These are phyloP conservation scores for Bradypodion ventrale DNA, from an alignment of 2,797 vertebrate genomes.

Conservation along the genomic window DNA sequence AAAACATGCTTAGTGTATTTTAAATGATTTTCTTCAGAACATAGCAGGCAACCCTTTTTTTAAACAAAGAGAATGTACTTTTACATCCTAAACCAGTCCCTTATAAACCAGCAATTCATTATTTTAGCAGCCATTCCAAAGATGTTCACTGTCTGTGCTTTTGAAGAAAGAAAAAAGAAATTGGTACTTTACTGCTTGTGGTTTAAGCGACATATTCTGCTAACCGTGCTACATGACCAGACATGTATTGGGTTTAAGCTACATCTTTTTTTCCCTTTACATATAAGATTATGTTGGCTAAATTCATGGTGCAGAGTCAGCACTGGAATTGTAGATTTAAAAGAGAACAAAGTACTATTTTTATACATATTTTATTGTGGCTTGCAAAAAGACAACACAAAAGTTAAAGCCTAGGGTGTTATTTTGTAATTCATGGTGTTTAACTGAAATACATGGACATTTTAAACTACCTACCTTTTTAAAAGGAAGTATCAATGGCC, in stretches of 20 bases:
- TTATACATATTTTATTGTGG: conserved; percentile 64
- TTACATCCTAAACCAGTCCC: conserved; percentile 18
- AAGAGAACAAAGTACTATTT: conserved; percentile 57
- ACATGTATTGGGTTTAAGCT: conserved; percentile 21
- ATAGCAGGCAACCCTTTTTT: conserved; percentile 44
- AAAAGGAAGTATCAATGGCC: conserved; percentile 87
- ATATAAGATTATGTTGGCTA: conserved; percentile 48
- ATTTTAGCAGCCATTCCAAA: conserved; percentile 31
- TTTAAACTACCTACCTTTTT: conserved; percentile 87
- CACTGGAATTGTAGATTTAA: conserved; percentile 64
- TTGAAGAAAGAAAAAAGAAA: conserved; percentile 11
- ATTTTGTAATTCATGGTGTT: conserved; percentile 73
- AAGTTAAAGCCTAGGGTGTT: conserved; percentile 68
- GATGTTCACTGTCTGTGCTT: background rate
- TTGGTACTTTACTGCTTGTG: conserved; percentile 9
- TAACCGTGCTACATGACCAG: conserved; percentile 17
- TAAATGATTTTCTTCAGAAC: conserved; percentile 20
- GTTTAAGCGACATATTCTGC: conserved; percentile 37
- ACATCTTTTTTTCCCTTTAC: conserved; percentile 33
- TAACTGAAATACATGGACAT: conserved; percentile 71
- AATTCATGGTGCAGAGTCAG: conserved; percentile 54
- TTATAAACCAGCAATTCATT: background rate
- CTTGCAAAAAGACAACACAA: conserved; percentile 67
- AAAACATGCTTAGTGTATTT: background rate
- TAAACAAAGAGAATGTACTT: background rate